Conservation (phyloP, 2,888 invertebrate genomes). For the Arenicola marina region DNA sequence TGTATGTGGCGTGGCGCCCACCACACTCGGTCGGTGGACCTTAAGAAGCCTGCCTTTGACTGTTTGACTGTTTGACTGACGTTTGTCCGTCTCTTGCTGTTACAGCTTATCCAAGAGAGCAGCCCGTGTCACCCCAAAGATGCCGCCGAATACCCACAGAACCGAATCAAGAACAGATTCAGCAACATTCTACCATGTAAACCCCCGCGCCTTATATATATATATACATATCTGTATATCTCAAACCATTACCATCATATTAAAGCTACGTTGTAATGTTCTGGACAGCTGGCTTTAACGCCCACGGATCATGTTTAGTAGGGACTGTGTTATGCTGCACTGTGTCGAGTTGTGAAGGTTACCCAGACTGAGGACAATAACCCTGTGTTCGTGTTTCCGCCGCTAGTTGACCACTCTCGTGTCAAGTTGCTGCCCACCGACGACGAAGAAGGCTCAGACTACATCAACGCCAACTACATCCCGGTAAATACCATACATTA, state of each 20-base stretch:
- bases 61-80: too few relatives aligned
- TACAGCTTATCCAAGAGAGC: constrained; percentile 44
- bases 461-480: constrained; percentile 77
- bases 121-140: constrained; percentile 37
- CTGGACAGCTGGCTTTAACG: neutral
- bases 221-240: neutral
- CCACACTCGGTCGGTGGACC: too few relatives aligned
- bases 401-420: constrained; percentile 72
- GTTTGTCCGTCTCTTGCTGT: too few relatives aligned
- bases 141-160: constrained; percentile 66
- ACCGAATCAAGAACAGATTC: constrained; percentile 74
- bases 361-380: constrained; percentile 20
- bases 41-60: too few relatives aligned
- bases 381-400: neutral
- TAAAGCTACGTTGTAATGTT: neutral
- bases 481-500: constrained; percentile 68
- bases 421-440: constrained; percentile 67
- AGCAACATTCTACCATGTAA: constrained; percentile 76
- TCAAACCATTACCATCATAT: neutral
- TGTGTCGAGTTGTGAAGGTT: too few relatives aligned
- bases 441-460: constrained; percentile 70
- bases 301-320: too few relatives aligned
- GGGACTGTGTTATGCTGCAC: too few relatives aligned
- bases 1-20: too few relatives aligned
- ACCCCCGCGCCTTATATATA: constrained; percentile 39